Percentiles rank a stretch among this genome's conserved stretches.
Evolutionary conservation across 64 coral and sea anemone genomes (phyloP).

Genomic region (Montipora sp.): DNA sequence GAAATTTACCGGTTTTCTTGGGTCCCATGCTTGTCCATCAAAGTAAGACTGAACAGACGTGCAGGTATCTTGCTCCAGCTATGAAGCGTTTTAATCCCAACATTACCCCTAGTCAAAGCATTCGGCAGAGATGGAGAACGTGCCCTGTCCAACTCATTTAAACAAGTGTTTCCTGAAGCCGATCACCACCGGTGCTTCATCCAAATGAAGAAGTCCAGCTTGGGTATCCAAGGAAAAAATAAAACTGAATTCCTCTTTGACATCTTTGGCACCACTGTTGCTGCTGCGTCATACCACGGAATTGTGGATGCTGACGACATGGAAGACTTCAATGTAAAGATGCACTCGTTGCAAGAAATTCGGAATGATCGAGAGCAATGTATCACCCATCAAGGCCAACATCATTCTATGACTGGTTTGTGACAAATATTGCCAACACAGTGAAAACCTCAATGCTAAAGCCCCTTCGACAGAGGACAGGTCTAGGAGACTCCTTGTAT

Average conservation of each 20-base stretch:
- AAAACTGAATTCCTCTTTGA: neutral
- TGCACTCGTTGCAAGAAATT: conserved; percentile 6
- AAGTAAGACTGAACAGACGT: conserved; percentile 27
- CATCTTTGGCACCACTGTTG: conserved; percentile 12
- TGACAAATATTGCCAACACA: conserved; percentile 24
- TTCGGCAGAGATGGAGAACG: conserved; percentile 50
- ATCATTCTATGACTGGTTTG: conserved; percentile 60
- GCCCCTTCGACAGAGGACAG: neutral
- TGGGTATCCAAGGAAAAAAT: conserved; percentile 10
- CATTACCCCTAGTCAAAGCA: neutral
- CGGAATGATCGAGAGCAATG: conserved; percentile 31
- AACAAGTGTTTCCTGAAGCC: conserved; percentile 15
- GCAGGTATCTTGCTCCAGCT: conserved; percentile 23
- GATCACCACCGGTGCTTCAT: conserved; percentile 31
- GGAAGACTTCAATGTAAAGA: conserved; percentile 20
- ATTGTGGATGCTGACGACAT: conserved; percentile 12
- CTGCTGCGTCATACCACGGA: neutral
- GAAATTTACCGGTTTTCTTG: conserved; percentile 29
- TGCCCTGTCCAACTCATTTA: conserved; percentile 36
- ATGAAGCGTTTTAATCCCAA: conserved; percentile 31
- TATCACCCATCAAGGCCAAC: conserved; percentile 29
- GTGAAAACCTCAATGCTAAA: conserved; percentile 39
- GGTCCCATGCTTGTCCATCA: conserved; percentile 46
- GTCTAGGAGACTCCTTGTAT: conserved; percentile 39
- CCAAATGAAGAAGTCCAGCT: neutral